Percentiles rank a stretch among this genome's conserved stretches.
phyloP scores from a whole-genome alignment of 2,888 invertebrate genomes.

The Leptinotarsa tumamoca region DNA sequence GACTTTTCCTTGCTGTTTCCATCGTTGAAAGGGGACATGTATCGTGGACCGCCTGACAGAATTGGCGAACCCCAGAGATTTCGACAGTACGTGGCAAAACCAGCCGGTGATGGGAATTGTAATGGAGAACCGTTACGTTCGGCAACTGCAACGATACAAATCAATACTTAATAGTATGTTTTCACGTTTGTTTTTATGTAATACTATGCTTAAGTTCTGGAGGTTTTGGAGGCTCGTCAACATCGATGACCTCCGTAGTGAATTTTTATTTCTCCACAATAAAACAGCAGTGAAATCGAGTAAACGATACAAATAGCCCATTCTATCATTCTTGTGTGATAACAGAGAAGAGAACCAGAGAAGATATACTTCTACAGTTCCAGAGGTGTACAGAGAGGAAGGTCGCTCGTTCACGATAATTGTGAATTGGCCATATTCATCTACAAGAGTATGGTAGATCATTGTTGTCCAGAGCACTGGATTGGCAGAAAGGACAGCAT shows the following conservation, averaged over 20 bases:
- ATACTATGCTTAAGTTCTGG: neutral
- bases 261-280: no score
- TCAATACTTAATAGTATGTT: neutral
- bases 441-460: no score
- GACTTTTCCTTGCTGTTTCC: constrained; percentile 57
- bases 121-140: constrained; percentile 51
- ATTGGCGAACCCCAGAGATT: constrained; percentile 64
- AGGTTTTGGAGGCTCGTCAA: neutral
- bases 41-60: constrained; percentile 59
- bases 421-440: no score
- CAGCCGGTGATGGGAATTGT: constrained; percentile 55
- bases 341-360: no score
- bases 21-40: constrained; percentile 57
- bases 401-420: no score
- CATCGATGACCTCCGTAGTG: neutral
- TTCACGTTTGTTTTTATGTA: neutral
- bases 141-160: constrained; percentile 46
- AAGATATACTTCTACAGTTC: no score
- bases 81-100: constrained; percentile 63
- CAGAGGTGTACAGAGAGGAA: no score
- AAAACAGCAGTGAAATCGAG: no score
- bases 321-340: no score
- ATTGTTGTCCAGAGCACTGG: no score
- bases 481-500: no score
- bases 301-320: no score